Percentiles rank a stretch among this genome's conserved stretches.
These are phyloP conservation scores for Silurus aristotelis DNA, from an alignment of 2,797 vertebrate species.

Conservation along the genomic window DNA sequence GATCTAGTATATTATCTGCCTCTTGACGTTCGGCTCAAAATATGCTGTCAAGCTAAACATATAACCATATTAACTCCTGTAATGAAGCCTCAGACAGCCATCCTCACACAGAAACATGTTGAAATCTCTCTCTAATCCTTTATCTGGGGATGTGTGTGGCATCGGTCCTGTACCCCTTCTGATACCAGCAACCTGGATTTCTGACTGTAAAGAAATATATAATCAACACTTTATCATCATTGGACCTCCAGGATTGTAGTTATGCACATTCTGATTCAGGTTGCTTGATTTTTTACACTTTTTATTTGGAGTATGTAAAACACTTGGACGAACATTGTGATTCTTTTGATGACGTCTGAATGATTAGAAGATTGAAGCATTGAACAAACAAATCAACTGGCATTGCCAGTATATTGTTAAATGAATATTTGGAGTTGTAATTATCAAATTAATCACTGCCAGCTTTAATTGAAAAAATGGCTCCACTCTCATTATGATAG, in stretches of 20 bases:
- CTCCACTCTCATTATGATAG: not conserved
- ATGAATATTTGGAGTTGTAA: not conserved
- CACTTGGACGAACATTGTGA: not conserved
- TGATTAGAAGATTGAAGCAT: not conserved
- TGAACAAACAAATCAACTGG: not conserved
- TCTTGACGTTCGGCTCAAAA: not conserved
- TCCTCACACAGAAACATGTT: constrained; percentile 10
- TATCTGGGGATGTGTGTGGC: constrained; percentile 32
- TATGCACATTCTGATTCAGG: not conserved
- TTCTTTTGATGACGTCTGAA: not conserved
- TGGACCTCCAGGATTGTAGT: not conserved
- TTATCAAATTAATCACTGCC: not conserved
- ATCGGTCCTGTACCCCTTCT: constrained; percentile 46
- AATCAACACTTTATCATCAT: not conserved
- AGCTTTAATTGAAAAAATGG: not conserved
- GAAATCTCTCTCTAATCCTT: constrained; percentile 19
- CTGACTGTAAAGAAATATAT: not conserved
- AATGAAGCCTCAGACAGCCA: constrained; percentile 17
- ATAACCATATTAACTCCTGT: constrained; percentile 18
- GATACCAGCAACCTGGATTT: not conserved
- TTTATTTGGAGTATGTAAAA: not conserved
- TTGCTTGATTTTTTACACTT: not conserved
- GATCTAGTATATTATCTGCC: not conserved
- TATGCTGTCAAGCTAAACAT: constrained; percentile 8
- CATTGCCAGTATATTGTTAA: not conserved